Conservation (phyloP, 2,797 vertebrate species). For the Oreonectes daqikongensis region DNA sequence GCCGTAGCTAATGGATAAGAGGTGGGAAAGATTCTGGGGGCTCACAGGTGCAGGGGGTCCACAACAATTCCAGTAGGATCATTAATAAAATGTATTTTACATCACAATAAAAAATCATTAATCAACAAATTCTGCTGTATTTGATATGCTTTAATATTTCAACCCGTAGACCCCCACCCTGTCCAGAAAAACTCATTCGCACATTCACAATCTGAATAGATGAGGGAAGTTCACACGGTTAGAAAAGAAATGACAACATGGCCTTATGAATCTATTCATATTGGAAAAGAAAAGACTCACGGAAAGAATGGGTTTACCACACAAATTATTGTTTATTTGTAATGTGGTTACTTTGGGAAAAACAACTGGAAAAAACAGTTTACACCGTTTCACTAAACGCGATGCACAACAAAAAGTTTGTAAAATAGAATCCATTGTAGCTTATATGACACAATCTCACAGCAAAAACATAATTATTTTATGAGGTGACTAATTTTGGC, state of each 20-base stretch:
- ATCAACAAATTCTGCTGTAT: slow-evolving; percentile 8
- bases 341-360: too few relatives aligned
- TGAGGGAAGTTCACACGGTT: neutral
- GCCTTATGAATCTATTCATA: neutral
- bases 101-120: slow-evolving; percentile 8
- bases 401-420: too few relatives aligned
- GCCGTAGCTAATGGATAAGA: neutral
- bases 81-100: slow-evolving; percentile 9
- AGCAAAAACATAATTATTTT: too few relatives aligned
- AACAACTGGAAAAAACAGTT: neutral
- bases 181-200: neutral
- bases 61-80: neutral
- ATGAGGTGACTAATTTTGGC: too few relatives aligned
- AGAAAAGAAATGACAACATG: neutral
- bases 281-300: neutral
- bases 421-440: too few relatives aligned
- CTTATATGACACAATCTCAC: too few relatives aligned
- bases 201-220: neutral
- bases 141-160: slow-evolving; percentile 1
- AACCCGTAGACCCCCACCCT: neutral
- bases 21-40: neutral
- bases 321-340: neutral
- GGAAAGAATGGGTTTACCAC: neutral
- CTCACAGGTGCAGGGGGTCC: neutral
- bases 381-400: neutral